phyloP scores from a whole-genome alignment of 2,113 vertebrate species.

The Megalops atlanticus region DNA sequence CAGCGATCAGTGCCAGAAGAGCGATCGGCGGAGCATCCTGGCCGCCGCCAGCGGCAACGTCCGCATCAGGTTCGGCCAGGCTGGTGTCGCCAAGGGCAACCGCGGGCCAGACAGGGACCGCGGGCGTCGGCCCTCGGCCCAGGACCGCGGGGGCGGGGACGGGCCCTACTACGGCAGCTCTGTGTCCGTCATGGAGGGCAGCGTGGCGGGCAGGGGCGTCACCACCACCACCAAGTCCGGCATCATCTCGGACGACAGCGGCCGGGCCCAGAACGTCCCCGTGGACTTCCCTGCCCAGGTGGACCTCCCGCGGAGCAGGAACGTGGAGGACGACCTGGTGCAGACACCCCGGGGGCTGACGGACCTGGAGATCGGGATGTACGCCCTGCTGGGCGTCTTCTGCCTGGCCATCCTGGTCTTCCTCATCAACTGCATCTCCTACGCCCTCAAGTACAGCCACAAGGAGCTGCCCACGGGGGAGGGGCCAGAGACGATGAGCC shows the following conservation, averaged over 20 bases:
- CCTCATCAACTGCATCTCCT: conserved; percentile 91
- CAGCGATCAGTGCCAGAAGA: conserved; percentile 84
- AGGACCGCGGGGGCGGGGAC: conserved; percentile 62
- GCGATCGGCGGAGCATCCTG: conserved; percentile 78
- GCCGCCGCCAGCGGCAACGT: conserved; percentile 77
- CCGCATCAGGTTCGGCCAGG: conserved; percentile 79
- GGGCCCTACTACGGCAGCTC: conserved; percentile 70
- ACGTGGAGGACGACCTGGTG: conserved; percentile 75
- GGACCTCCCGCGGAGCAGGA: conserved; percentile 72
- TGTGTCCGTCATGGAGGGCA: conserved; percentile 76
- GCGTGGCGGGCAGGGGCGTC: conserved; percentile 63
- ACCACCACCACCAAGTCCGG: conserved; percentile 72
- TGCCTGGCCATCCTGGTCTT: conserved; percentile 94
- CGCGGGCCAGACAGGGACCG: conserved; percentile 77
- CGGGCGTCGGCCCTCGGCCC: conserved; percentile 35
- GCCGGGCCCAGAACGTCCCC: conserved; percentile 73
- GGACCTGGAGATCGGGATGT: conserved; percentile 94
- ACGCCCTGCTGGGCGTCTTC: conserved; percentile 92
- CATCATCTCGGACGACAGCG: conserved; percentile 59
- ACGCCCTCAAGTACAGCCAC: conserved; percentile 86
- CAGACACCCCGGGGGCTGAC: conserved; percentile 78
- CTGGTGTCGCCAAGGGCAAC: conserved; percentile 70
- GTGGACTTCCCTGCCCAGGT: conserved; percentile 82
- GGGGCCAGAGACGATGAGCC: conserved; percentile 74
- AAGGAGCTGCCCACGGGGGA: conserved; percentile 86